Conservation (phyloP, 2,888 invertebrate species). For the Phoronis australis region DNA sequence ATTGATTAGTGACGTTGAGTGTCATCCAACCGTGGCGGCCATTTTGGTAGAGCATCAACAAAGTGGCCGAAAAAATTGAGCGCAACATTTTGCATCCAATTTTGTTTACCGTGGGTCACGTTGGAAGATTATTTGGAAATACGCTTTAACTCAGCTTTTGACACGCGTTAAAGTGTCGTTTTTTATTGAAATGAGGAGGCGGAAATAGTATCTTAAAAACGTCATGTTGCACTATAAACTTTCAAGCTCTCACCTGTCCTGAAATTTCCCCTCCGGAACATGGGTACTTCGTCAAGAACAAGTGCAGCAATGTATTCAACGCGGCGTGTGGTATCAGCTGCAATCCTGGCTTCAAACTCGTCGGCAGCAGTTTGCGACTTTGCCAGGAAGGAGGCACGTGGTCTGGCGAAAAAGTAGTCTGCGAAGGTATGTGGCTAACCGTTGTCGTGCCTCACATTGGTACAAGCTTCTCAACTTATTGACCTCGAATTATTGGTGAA, state of each 20-base stretch:
- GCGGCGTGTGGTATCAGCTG: slow-evolving; percentile 69
- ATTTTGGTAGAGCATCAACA: too few species aligned
- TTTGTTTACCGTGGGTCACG: too few species aligned
- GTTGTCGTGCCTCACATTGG: too few species aligned
- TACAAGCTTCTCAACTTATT: not conserved
- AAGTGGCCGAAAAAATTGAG: too few species aligned
- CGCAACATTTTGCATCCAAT: too few species aligned
- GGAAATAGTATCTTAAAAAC: too few species aligned
- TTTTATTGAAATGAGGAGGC: too few species aligned
- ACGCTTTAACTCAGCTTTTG: too few species aligned
- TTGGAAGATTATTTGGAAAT: too few species aligned
- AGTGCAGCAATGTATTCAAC: slow-evolving; percentile 63
- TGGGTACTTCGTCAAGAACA: slow-evolving; percentile 64
- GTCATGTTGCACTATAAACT: not conserved
- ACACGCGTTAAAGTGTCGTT: too few species aligned
- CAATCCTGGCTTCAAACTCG: slow-evolving; percentile 61
- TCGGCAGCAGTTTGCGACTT: slow-evolving; percentile 59
- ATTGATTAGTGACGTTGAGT: too few species aligned
- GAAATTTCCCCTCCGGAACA: slow-evolving; percentile 60
- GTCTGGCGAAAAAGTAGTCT: slow-evolving; percentile 63
- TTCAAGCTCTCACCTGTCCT: slow-evolving; percentile 56
- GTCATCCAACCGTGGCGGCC: too few species aligned
- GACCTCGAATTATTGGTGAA: not conserved
- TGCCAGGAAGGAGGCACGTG: slow-evolving; percentile 64
- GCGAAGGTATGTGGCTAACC: slow-evolving; percentile 61